Evolutionary conservation across 2,888 invertebrate genomes (phyloP).

Genomic region (Mactromeris polynyma): DNA sequence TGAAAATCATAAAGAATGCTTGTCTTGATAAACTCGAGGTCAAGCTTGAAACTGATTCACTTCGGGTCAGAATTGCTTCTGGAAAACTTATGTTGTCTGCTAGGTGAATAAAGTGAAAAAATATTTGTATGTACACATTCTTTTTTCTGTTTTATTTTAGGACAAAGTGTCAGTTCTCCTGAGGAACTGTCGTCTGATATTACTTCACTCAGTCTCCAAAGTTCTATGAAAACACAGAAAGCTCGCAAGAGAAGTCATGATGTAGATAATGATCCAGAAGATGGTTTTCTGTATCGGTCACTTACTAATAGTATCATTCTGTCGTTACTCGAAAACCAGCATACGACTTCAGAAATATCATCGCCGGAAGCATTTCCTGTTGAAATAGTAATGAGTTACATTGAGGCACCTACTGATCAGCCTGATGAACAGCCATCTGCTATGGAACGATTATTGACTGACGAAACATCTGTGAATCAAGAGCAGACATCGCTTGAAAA

Average conservation of each 20-base stretch:
- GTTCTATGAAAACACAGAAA: conserved; percentile 3
- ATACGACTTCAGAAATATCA: not conserved
- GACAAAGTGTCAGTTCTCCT: conserved; percentile 53
- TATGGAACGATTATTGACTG: not conserved
- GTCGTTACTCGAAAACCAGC: conserved; percentile 45
- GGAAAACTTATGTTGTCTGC: too few species aligned
- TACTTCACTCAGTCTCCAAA: conserved; percentile 37
- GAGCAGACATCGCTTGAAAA: not conserved
- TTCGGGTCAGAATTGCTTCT: too few species aligned
- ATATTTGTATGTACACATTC: too few species aligned
- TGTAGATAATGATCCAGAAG: conserved; percentile 45
- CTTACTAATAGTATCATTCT: conserved; percentile 54
- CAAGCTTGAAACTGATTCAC: too few species aligned
- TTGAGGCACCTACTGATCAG: too few species aligned
- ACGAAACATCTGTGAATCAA: not conserved
- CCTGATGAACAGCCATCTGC: not conserved
- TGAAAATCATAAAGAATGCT: too few species aligned
- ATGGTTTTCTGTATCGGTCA: conserved; percentile 48
- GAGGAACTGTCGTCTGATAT: conserved; percentile 53
- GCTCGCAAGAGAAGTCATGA: conserved; percentile 37
- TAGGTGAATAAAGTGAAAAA: too few species aligned
- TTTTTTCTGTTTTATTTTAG: conserved; percentile 10
- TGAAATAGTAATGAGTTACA: not conserved
- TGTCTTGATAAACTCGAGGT: too few species aligned
- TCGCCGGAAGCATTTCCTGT: not conserved